Evolutionary conservation across 2,888 invertebrate species (phyloP), one percentile per base, ranked within the genome.

Genomic region (Phyto melanocephala): DNA sequence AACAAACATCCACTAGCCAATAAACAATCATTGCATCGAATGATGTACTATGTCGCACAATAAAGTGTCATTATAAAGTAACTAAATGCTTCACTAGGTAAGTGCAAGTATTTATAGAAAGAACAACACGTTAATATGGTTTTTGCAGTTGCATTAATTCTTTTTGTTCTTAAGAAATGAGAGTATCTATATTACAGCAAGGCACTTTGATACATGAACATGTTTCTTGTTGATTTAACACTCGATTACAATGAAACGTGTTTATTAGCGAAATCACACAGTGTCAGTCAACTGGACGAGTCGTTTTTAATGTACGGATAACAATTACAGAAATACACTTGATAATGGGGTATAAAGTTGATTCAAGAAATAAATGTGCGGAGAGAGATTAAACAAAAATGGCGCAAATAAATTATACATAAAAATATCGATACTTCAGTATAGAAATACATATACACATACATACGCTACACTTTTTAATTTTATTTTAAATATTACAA

Each of bases 191-290:
- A 60, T 72, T 50, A 50, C 37, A 72, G 45, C 11, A n/a, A 62
- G 62, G 63, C 54, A 77, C 77, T 37, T 77, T 52, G 62, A 35
- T 20, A 77, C 52, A 77, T 68, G 60, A 35, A 56, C 60, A 62
- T 33, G 60, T 77, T 62, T 62, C 65, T 75, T 68, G 68, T 77
- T 76, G 76, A 76, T 60, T 68, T 76, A 60, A 76, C 56, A 75
- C 54, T 68, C 62, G 60, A 54, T 70, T 62, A 45, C 33, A 24
- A 15, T 54, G 62, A 17, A 77, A 77, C 77, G 62, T 77, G 77
- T 77, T 77, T 77, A 70, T 70, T 70, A 70, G 45, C 42, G 17
- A 40, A 17, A 68, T 52, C 76, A 68, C 58, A 77, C 52, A 68
- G 35, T 70, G 60, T 33, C 68, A 33, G 56, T 24, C 24, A 47